phyloP scores from a whole-genome alignment of 2,113 vertebrate species.

The Emberiza fucata region DNA sequence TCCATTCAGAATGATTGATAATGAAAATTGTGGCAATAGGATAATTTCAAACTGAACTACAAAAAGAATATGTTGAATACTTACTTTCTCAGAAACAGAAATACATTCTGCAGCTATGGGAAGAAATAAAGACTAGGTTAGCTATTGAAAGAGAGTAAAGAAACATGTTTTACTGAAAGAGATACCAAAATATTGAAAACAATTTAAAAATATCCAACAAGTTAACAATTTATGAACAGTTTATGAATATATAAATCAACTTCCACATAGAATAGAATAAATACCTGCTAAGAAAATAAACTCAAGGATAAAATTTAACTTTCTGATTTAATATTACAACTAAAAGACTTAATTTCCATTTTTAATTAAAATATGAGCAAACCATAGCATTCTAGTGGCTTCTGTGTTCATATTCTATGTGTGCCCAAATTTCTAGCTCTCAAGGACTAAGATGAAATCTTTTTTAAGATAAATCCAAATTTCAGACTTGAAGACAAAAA shows the following conservation, averaged over 20 bases:
- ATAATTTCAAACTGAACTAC: background rate
- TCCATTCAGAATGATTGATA: background rate
- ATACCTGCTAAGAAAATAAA: background rate
- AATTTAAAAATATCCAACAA: background rate
- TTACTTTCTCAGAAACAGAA: background rate
- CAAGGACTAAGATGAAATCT: background rate
- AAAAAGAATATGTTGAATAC: background rate
- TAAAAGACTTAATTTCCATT: background rate
- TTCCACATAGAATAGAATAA: background rate
- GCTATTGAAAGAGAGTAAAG: background rate
- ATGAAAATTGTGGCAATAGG: background rate
- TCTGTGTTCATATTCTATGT: background rate
- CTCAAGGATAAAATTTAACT: background rate
- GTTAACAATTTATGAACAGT: background rate
- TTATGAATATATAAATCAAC: background rate
- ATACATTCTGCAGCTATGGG: accelerated
- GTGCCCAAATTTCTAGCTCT: background rate
- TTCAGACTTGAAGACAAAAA: background rate
- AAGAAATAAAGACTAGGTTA: background rate
- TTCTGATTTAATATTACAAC: background rate
- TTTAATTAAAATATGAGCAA: background rate
- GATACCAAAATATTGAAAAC: background rate
- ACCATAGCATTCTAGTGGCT: background rate
- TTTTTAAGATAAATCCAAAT: background rate
- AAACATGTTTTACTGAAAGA: background rate